Evolutionary conservation across 2,113 vertebrate species (phyloP), one percentile per base, ranked within the genome.

Genomic region (Capreolus pygargus): DNA sequence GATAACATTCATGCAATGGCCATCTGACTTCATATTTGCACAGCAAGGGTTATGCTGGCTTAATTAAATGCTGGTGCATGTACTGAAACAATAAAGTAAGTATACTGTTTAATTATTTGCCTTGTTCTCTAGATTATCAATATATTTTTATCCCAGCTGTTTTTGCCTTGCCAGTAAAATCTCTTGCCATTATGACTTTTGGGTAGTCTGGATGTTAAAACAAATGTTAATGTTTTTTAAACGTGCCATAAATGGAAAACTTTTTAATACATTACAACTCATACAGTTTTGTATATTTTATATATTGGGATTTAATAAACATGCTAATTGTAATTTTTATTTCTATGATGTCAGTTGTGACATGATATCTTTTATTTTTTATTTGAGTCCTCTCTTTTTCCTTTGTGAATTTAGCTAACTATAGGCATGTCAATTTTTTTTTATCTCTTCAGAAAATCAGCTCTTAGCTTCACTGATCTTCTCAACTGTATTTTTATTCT

Each of bases 131-230:
- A 94, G 28, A 76, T 64, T 92, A 86, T 47, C 47, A 86, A 85
- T 36, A 83, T 74, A 84, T 74, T 97, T 97, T 84, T 58, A 52
- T 30, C 28, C 33, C 39, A 93, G 11, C 4, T 95, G 2, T 57
- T 91, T 91, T 82, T 57, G 21, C 52, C 30, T 78, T 82, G n/a
- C 55, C 60, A 90, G 33, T 45, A 88, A 97, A 96, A 76, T 89
- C 6, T 95, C 17, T 64, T 95, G 57, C 11, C 10, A 82, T 61
- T 67, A 14, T 67, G 12, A 94, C 9, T 88, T 86, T 76, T 64
- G 16, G 57, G 1, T 79, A 89, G 60, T 64, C 39, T 89, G 30
- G 25, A 81, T 47, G 43, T 93, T 86, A 57, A 96, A 93, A 76
- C 19, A 82, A 93, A 86, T 54, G 52, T 54, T 91, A 93, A 58